Percentiles rank a stretch among this genome's conserved stretches.
Evolutionary conservation across 2,113 vertebrate species (phyloP).

Genomic region (Chaetops frenatus): DNA sequence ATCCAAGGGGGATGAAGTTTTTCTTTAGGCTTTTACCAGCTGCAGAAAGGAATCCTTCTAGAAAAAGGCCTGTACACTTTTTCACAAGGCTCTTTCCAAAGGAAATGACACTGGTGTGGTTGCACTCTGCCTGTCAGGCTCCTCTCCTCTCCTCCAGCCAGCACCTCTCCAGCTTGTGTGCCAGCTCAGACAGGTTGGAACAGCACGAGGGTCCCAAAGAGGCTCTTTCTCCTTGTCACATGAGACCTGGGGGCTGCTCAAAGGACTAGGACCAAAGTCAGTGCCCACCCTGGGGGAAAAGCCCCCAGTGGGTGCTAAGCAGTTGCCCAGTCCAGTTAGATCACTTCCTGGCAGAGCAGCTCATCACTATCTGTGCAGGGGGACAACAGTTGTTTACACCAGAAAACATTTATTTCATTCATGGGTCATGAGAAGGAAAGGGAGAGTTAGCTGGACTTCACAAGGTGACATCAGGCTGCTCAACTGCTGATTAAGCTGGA

Average conservation of each 20-base stretch:
- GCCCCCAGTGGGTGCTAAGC: background rate
- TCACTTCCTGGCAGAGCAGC: background rate
- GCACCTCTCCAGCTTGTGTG: background rate
- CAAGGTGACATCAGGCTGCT: background rate
- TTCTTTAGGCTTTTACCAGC: background rate
- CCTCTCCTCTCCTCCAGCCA: background rate
- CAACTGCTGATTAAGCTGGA: background rate
- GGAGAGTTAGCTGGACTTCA: background rate
- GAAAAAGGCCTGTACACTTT: background rate
- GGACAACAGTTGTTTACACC: background rate
- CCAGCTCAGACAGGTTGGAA: background rate
- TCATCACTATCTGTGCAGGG: background rate
- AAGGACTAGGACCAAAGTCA: background rate
- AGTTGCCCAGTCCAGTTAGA: background rate
- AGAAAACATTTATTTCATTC: background rate
- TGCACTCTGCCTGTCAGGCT: background rate
- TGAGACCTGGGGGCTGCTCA: background rate
- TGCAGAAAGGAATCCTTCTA: background rate
- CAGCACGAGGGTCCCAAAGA: background rate
- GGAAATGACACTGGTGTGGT: background rate
- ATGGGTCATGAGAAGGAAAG: background rate
- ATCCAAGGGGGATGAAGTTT: background rate
- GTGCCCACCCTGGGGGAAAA: background rate
- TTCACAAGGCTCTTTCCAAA: background rate
- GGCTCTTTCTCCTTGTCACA: background rate